phyloP scores from a whole-genome alignment of 30 jellyfish, hydroid and myxozoan genomes.

The Aurelia sp. region DNA sequence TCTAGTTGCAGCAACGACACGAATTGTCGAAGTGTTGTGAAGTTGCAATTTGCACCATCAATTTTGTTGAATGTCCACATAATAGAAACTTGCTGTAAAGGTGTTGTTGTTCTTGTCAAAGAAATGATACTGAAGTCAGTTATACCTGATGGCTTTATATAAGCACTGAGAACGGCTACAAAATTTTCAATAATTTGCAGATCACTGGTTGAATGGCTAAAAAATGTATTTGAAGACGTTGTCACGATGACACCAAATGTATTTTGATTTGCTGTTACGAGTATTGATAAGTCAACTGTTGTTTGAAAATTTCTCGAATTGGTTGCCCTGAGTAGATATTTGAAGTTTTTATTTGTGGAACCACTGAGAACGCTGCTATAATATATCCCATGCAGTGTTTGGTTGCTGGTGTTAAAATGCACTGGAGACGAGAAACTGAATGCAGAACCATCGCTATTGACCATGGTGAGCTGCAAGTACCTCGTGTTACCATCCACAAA shows the following conservation, averaged over 20 bases:
- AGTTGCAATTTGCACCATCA: slow-evolving; percentile 42
- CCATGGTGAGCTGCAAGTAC: slow-evolving; percentile 37
- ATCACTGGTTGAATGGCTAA: neutral
- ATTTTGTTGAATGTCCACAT: slow-evolving; percentile 37
- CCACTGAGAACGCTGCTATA: neutral
- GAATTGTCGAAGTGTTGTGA: slow-evolving; percentile 11
- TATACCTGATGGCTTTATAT: slow-evolving; percentile 6
- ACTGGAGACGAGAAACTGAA: slow-evolving; percentile 34
- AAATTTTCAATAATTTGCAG: slow-evolving; percentile 1
- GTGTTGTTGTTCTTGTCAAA: neutral
- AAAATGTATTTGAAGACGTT: slow-evolving; percentile 2
- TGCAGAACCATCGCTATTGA: slow-evolving; percentile 34
- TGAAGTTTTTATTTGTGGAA: neutral
- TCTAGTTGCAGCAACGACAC: neutral
- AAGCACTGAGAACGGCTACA: neutral
- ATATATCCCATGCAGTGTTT: slow-evolving; percentile 30
- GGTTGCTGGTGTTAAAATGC: slow-evolving; percentile 42
- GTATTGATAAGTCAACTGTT: slow-evolving; percentile 7
- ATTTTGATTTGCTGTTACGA: neutral
- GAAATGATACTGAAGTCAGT: slow-evolving; percentile 26
- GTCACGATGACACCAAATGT: slow-evolving; percentile 30
- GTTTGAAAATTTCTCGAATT: slow-evolving; percentile 41
- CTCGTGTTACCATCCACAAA: slow-evolving; percentile 80
- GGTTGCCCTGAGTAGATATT: slow-evolving; percentile 33
- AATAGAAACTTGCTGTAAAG: slow-evolving; percentile 1